Evolutionary conservation across 2,888 invertebrate species (phyloP).

Genomic region (Agonopterix subpropinquella): DNA sequence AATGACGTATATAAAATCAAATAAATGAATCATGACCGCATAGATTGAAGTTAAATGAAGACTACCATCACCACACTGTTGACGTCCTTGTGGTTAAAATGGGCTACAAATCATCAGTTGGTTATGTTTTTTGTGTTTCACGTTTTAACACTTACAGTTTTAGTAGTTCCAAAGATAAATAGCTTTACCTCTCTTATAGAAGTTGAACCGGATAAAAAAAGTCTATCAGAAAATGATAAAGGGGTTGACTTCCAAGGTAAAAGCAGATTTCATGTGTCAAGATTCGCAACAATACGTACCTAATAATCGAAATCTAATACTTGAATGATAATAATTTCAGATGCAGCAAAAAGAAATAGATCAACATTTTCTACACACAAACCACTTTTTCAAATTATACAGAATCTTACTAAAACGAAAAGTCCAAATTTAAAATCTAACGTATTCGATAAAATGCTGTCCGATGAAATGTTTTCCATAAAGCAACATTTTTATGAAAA

Average conservation of each 20-base stretch:
- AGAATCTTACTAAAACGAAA: constrained; percentile 21
- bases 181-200: constrained; percentile 21
- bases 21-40: constrained; percentile 18
- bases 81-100: constrained; percentile 33
- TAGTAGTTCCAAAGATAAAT: constrained; percentile 24
- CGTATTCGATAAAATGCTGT: constrained; percentile 48
- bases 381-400: constrained; percentile 21
- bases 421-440: constrained; percentile 41
- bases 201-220: constrained; percentile 4
- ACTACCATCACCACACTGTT: constrained; percentile 4
- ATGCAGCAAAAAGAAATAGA: constrained; percentile 14
- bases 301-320: not conserved
- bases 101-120: constrained; percentile 36
- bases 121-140: constrained; percentile 61
- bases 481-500: constrained; percentile 41
- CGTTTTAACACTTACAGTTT: constrained; percentile 39
- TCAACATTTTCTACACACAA: constrained; percentile 15
- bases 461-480: constrained; percentile 51
- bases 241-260: constrained; percentile 22
- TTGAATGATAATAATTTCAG: constrained; percentile 18
- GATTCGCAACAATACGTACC: not conserved
- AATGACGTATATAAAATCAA: constrained; percentile 19
- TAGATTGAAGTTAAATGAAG: constrained; percentile 10
- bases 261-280: not conserved
- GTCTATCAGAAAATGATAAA: constrained; percentile 11